phyloP scores from a whole-genome alignment of 1,140 invertebrate species.

The Scylla paramamosain region DNA sequence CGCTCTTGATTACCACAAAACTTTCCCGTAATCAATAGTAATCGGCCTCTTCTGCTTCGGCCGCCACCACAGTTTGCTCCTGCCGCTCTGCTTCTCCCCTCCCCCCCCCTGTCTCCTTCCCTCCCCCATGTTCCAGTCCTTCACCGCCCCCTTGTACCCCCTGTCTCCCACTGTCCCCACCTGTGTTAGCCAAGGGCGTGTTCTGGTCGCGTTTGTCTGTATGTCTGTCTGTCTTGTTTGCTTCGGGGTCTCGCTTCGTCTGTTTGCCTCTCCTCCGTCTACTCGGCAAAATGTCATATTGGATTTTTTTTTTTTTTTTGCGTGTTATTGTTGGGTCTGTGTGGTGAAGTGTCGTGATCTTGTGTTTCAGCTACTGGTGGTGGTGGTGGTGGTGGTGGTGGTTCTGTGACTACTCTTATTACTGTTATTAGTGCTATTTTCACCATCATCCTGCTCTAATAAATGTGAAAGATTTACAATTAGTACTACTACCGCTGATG shows the following conservation, averaged over 20 bases:
- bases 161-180: too few relatives aligned
- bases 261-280: not conserved
- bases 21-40: conserved; percentile 33
- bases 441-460: too few relatives aligned
- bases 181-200: too few relatives aligned
- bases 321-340: not conserved
- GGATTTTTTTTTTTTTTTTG: not conserved
- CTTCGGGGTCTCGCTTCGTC: not conserved
- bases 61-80: not conserved
- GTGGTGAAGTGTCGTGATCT: too few relatives aligned
- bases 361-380: too few relatives aligned
- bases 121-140: not conserved
- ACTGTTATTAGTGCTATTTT: too few relatives aligned
- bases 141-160: not conserved
- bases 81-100: not conserved
- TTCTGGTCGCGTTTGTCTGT: not conserved
- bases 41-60: conserved; percentile 25
- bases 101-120: not conserved
- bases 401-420: too few relatives aligned
- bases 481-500: not conserved
- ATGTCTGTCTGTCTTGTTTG: not conserved
- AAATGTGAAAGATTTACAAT: too few relatives aligned
- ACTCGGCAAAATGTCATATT: too few relatives aligned
- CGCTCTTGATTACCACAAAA: too few relatives aligned
- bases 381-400: too few relatives aligned